Base-by-base conservation (phyloP, 2,797 vertebrate genomes). In the Alexandromys oeconomus region DNA sequence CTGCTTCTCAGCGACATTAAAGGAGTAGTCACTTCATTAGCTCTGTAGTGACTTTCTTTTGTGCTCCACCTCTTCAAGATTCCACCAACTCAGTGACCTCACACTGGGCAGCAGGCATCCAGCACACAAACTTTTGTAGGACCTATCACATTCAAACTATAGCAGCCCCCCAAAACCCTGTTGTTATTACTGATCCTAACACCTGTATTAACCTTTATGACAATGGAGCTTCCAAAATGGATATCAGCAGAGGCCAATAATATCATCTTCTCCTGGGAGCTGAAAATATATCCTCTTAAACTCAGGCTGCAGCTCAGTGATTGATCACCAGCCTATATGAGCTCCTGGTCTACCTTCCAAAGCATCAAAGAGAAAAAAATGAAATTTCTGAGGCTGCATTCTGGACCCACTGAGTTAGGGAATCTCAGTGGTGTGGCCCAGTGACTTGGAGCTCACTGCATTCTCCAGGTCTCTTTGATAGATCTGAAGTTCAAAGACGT, bases 241-340 rank as follows among this genome's bases (percentile, higher is more conserved):
- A 13, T 27, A 0, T 67, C 46, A 10, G 31, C 29, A 87, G 37
- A 85, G 57, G 21, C 5, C 10, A 43, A 51, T 57, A 48, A 43
- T 15, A 67, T 27, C 25, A 40, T 46, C 48, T 2, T 54, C 9
- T 43, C 34, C 17, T 81, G 15, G 31, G 34, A 92, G 37, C 15
- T 81, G 19, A 9, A 74, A 91, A 90, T 69, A 46, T 10, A 77
- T 11, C 37, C 37, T 67, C 17, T 63, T 21, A 46, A 54, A 7
- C 6, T 86, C 6, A 4, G 31, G 12, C 6, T 61, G 19, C 12
- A 29, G 14, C n/a, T 80, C 54, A 29, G 40, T 29, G 34, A 13
- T 51, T 10, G 19, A 10, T 9, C 6, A 19, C 8, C 4, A 0
- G 1, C 21, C 14, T 6, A 14, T 0, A 1, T 17, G 48, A 46